A percentile compares a stretch with the other conserved stretches of the same genome.
phyloP scores from a whole-genome alignment of 2,888 invertebrate species.

The Zele albiditarsus region DNA sequence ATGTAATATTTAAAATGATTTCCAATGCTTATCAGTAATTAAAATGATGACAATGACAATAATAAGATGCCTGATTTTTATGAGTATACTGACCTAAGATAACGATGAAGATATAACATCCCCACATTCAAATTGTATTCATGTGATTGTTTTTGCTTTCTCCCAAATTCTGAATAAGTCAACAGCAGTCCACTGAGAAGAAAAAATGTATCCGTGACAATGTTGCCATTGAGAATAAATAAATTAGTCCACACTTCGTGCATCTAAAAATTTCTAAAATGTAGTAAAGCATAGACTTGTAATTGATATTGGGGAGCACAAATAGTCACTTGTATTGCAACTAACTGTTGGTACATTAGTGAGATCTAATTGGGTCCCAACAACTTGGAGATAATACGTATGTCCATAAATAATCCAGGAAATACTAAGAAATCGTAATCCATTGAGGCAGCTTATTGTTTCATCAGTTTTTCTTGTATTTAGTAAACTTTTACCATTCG shows the following conservation, averaged over 20 bases:
- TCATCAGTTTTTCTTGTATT: constrained; percentile 52
- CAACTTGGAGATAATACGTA: constrained; percentile 60
- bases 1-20: not conserved
- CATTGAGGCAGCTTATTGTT: constrained; percentile 70
- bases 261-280: constrained; percentile 52
- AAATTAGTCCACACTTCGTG: constrained; percentile 61
- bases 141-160: constrained; percentile 51
- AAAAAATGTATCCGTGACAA: constrained; percentile 68
- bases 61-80: not conserved
- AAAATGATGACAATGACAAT: not conserved
- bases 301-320: not conserved
- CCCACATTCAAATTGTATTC: constrained; percentile 74
- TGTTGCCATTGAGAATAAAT: constrained; percentile 66
- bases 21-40: not conserved
- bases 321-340: not conserved
- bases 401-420: constrained; percentile 70
- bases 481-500: constrained; percentile 67
- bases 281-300: not conserved
- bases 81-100: constrained; percentile 76
- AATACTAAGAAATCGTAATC: constrained; percentile 70
- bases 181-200: constrained; percentile 66
- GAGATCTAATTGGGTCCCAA: constrained; percentile 58
- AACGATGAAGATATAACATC: constrained; percentile 79
- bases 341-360: constrained; percentile 56
- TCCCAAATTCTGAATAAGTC: constrained; percentile 57